Base-by-base conservation (phyloP, 2,113 vertebrate genomes). In the Ciconia maguari region DNA sequence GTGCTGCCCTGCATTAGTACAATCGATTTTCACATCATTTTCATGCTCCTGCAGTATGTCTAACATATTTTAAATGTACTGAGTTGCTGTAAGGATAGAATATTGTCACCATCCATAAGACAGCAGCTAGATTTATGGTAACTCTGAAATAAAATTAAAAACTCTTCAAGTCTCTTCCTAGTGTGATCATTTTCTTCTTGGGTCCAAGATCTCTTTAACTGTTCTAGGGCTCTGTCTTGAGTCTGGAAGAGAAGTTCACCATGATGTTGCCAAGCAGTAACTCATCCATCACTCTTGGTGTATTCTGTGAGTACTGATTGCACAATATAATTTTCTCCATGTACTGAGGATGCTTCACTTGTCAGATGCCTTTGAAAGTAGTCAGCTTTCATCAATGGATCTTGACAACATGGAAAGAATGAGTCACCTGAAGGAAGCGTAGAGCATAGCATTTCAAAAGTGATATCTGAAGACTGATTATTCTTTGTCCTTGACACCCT, bases 401-500 rank as follows among this genome's bases (percentile, higher is more conserved):
- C 94, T 93, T 98, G 98, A 97, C 97, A 98, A 97, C 77, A 87
- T 4, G 41, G 96, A 97, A 97, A 92, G 95, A 87, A 97, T 97
- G 97, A 98, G 94, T 97, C 96, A 98, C 97, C 97, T 95, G 96
- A 97, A 98, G 96, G 96, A 96, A 98, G 93, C 3, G 2, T 88
- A 93, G 89, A 88, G 91, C 94, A 96, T 7, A 91, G 75, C 89
- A 90, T 97, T 98, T 97, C 97, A 97, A 93, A 97, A 98, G 86
- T 62, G 16, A 90, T 97, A 94, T 97, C 97, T 94, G 92, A 97
- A 98, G 97, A 98, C 93, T 98, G 97, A 98, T 98, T 97, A 97
- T 93, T 96, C 96, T 97, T 97, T 96, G 95, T 97, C 97, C 97
- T 98, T 98, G 97, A 98, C 97, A 98, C 93, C 69, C 81, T 97